These are phyloP conservation scores for Uropetala carovei DNA, from an alignment of 2,888 invertebrate genomes.

Conservation along the genomic window DNA sequence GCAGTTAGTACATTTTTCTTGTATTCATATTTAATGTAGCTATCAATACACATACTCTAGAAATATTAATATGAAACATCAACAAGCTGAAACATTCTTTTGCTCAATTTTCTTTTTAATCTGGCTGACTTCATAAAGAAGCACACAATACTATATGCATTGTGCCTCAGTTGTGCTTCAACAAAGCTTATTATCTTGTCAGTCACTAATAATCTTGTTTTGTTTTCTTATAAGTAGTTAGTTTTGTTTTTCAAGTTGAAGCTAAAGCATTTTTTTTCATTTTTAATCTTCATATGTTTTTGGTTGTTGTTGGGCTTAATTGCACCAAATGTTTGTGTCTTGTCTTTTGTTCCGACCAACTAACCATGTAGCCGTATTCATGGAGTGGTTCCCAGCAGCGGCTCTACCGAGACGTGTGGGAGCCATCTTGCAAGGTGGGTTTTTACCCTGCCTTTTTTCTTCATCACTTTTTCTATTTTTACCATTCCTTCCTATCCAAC, in stretches of 20 bases:
- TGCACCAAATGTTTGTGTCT: slow-evolving; percentile 66
- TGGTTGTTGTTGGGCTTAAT: slow-evolving; percentile 66
- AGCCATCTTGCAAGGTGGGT: slow-evolving; percentile 77
- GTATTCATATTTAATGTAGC: too few species aligned
- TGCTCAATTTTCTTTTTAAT: not conserved
- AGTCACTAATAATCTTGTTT: slow-evolving; percentile 27
- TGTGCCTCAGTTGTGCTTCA: not conserved
- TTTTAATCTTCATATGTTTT: slow-evolving; percentile 60
- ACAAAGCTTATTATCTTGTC: slow-evolving; percentile 33
- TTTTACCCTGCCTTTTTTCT: slow-evolving; percentile 36
- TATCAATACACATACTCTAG: too few species aligned
- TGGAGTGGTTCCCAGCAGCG: slow-evolving; percentile 90
- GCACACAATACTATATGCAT: not conserved
- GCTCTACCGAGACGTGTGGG: slow-evolving; percentile 81
- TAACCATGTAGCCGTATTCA: slow-evolving; percentile 82
- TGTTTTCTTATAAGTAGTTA: not conserved
- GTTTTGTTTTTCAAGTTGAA: slow-evolving; percentile 42
- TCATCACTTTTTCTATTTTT: slow-evolving; percentile 53
- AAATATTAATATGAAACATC: too few species aligned
- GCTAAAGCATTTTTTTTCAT: slow-evolving; percentile 46
- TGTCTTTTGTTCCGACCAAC: slow-evolving; percentile 67
- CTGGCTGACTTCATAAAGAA: slow-evolving; percentile 26
- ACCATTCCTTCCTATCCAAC: slow-evolving; percentile 16
- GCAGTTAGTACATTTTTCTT: too few species aligned
- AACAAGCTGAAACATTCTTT: too few species aligned